Base-by-base conservation (phyloP, 2,888 invertebrate genomes). In the Hyposoter didymator region DNA sequence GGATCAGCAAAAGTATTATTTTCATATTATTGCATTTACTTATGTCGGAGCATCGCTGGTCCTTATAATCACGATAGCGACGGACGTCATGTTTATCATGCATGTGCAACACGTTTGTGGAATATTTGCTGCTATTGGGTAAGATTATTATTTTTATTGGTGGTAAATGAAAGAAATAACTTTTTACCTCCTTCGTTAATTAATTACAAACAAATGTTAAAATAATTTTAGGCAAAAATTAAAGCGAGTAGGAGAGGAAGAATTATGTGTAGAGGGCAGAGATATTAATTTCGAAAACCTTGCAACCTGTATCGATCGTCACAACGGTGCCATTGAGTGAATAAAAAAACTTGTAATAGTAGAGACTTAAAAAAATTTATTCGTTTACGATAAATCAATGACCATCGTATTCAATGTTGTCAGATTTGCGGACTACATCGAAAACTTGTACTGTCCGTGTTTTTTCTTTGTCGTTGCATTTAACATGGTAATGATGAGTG, bases 1-100 rank as follows among this genome's bases (percentile, higher is more conserved):
- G 12, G 84, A 85, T 22, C 39, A 74, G 32, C 82, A 85, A 19
- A 74, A 85, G 69, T 82, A 82, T 62, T 84, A 84, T 62, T 76
- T 78, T 73, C 73, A 81, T 59, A 32, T 84, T 1, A 78, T 78
- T 8, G 28, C 14, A 19, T 84, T 49, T n/a, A 69, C 43, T 17
- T 84, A 74, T 45, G n/a, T 78, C 1, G 59, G 76, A 52, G 19
- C 43, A 43, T 62, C 28, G 0, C 32, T 73, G 49, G 10, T 55
- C 0, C 0, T 62, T n/a, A 8, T 45, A 6, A 52, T 72, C 12
- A 35, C 32, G 12, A 47, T 73, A 10, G 78, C 82, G 2, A 45
- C 14, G 14, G 82, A 83, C 22, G 39, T 72, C 1, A 83, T 83
- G 83, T 83, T 78, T 12, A 78, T 78, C 28, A 19, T 78, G 59